A percentile compares a stretch with the other conserved stretches of the same genome.
phyloP scores from a whole-genome alignment of 2,797 vertebrate species.

The Heteromormyrus szaboi region DNA sequence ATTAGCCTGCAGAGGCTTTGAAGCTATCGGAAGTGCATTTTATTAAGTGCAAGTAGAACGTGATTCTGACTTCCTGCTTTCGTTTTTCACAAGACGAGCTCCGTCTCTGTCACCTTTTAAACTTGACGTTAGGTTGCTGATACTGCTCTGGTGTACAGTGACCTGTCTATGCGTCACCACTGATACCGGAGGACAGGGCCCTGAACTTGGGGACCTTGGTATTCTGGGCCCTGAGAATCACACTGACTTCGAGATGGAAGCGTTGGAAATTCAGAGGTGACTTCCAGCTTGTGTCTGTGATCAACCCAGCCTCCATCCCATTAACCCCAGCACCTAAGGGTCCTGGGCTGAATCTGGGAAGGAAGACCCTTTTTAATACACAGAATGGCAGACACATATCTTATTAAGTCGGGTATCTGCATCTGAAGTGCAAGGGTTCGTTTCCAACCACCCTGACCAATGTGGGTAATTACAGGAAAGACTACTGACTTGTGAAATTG shows the following conservation, averaged over 20 bases:
- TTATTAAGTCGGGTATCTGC: not conserved
- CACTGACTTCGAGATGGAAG: not conserved
- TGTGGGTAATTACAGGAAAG: not conserved
- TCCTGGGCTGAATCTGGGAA: not conserved
- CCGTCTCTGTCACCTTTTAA: not conserved
- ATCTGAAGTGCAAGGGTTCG: not conserved
- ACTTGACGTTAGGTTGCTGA: not conserved
- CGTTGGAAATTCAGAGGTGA: not conserved
- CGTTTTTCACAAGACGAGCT: not conserved
- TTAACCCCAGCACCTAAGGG: not conserved
- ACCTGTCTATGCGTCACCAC: not conserved
- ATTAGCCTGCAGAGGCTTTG: not conserved
- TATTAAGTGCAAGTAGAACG: not conserved
- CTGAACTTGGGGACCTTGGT: not conserved
- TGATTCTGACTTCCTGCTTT: not conserved
- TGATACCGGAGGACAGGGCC: not conserved
- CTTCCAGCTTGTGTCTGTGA: not conserved
- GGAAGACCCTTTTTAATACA: not conserved
- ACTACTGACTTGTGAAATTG: not conserved
- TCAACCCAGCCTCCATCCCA: not conserved
- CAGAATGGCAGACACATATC: not conserved
- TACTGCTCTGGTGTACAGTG: not conserved
- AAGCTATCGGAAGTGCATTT: not conserved
- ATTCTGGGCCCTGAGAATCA: not conserved
- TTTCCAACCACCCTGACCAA: not conserved